Evolutionary conservation across 1,140 invertebrate genomes (phyloP).

Genomic region (Sinella curviseta): DNA sequence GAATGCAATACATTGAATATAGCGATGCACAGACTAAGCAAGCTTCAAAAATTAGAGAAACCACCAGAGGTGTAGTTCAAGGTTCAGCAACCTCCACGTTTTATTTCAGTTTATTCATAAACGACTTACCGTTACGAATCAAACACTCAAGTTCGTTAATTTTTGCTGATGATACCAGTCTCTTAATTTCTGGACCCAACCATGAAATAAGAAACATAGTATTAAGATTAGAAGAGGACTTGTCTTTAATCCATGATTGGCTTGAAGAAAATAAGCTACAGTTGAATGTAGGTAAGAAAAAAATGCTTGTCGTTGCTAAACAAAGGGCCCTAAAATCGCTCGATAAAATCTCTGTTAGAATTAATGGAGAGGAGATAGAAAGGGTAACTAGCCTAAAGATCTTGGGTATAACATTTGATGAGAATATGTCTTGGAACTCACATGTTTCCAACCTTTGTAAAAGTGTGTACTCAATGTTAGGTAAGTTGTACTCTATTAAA

Average conservation of each 20-base stretch:
- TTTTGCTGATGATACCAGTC: constrained; percentile 51
- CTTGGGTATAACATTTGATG: constrained; percentile 8
- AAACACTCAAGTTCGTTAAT: constrained; percentile 34
- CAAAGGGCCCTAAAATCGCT: not conserved
- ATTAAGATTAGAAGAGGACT: not conserved
- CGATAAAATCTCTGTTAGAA: not conserved
- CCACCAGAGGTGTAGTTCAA: constrained; percentile 48
- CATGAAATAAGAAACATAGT: not conserved
- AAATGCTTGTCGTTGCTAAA: constrained; percentile 1
- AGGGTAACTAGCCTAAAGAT: not conserved
- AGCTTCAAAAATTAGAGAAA: not conserved
- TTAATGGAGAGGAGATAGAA: not conserved
- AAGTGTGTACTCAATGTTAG: not conserved
- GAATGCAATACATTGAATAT: constrained; percentile 4
- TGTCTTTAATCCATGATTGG: not conserved
- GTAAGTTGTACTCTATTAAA: constrained; percentile 1
- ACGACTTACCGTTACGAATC: constrained; percentile 45
- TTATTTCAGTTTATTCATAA: constrained; percentile 48
- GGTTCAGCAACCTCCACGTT: constrained; percentile 49
- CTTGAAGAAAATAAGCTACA: not conserved
- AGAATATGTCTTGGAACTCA: not conserved
- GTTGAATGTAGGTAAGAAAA: constrained; percentile 15
- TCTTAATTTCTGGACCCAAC: not conserved
- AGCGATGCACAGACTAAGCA: not conserved
- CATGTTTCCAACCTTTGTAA: not conserved